Evolutionary conservation across 92 coral and sea anemone genomes (phyloP).

Genomic region (Metridium senile): DNA sequence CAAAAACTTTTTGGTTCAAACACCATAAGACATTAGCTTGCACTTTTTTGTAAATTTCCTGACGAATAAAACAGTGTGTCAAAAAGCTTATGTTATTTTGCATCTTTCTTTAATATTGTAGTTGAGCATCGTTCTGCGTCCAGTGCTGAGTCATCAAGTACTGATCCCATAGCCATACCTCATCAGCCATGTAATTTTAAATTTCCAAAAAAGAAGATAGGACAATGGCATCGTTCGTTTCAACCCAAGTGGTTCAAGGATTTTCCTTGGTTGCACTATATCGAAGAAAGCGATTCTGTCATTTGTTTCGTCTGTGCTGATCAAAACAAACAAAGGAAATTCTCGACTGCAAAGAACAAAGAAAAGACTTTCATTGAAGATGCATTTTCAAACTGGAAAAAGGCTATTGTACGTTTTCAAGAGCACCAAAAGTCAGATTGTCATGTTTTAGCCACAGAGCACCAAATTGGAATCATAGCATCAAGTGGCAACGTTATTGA

Average conservation of each 20-base stretch:
- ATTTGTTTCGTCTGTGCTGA: constrained; percentile 55
- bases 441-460: constrained; percentile 57
- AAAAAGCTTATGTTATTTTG: too few species aligned
- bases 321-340: constrained; percentile 54
- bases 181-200: constrained; percentile 60
- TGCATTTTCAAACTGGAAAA: constrained; percentile 70
- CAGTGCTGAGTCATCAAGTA: too few species aligned
- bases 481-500: constrained; percentile 54
- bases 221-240: constrained; percentile 58
- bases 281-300: constrained; percentile 59
- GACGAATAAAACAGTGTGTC: too few species aligned
- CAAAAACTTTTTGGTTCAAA: too few species aligned
- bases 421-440: constrained; percentile 65
- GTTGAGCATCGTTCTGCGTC: too few species aligned
- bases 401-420: constrained; percentile 52
- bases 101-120: constrained; percentile 16
- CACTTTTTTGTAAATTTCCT: too few species aligned
- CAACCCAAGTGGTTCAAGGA: constrained; percentile 68
- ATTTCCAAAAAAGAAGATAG: constrained; percentile 54
- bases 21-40: too few species aligned
- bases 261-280: constrained; percentile 76
- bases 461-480: constrained; percentile 40
- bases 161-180: too few species aligned
- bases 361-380: constrained; percentile 44
- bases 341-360: constrained; percentile 56